Conservation (phyloP, 2,888 invertebrate species). For the Conus canariensis region DNA sequence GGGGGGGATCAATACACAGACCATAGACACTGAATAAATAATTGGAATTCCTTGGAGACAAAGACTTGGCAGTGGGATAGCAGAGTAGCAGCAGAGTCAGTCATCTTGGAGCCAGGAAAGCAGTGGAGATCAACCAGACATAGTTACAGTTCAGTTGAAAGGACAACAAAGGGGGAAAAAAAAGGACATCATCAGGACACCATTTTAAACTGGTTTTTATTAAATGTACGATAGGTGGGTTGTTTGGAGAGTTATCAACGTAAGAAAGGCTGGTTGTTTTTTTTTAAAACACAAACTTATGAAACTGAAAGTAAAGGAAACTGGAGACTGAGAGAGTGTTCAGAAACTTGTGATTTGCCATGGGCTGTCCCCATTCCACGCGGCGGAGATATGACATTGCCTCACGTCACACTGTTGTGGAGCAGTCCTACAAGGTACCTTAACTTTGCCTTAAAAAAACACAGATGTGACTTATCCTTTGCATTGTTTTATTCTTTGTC, state of each 20-base stretch:
- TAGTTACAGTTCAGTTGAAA: not conserved
- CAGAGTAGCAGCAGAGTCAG: not conserved
- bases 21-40: slow-evolving; percentile 6
- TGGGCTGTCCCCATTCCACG: not conserved
- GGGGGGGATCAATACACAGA: not conserved
- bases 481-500: too few species aligned
- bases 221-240: too few species aligned
- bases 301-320: too few species aligned
- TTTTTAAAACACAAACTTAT: too few species aligned
- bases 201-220: too few species aligned
- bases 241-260: too few species aligned
- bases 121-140: not conserved
- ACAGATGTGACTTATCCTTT: too few species aligned
- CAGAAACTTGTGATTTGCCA: not conserved
- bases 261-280: too few species aligned
- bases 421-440: slow-evolving; percentile 5
- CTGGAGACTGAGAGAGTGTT: too few species aligned
- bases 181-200: not conserved
- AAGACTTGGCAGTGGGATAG: not conserved
- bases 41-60: slow-evolving; percentile 5
- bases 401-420: not conserved
- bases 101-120: not conserved
- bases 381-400: not conserved
- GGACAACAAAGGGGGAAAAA: not conserved
- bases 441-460: not conserved